These are phyloP conservation scores for Pavo muticus DNA, from an alignment of 2,113 vertebrate genomes.

Conservation along the genomic window DNA sequence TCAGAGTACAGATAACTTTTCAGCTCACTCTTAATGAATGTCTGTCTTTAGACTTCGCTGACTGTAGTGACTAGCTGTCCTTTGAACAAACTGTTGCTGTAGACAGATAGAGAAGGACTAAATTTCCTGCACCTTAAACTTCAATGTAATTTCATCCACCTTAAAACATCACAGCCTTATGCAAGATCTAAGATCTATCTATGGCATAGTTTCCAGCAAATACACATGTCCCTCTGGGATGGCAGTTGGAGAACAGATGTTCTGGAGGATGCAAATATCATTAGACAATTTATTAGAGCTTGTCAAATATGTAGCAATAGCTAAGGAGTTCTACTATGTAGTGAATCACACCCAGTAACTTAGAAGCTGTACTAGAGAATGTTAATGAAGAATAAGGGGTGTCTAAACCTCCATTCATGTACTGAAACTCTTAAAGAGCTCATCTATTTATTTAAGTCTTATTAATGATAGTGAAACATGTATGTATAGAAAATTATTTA, in stretches of 20 bases:
- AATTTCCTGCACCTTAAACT: not conserved
- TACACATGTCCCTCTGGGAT: rapidly evolving
- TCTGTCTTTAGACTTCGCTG: not conserved
- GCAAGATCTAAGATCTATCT: not conserved
- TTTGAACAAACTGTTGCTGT: not conserved
- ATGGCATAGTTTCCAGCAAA: not conserved
- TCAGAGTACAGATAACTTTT: not conserved
- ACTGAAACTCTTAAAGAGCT: not conserved
- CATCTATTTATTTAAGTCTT: not conserved
- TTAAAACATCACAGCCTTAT: not conserved
- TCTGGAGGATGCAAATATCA: not conserved
- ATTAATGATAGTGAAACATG: not conserved
- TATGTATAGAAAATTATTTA: not conserved
- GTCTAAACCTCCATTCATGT: not conserved
- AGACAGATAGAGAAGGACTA: not conserved
- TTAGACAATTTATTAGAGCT: not conserved
- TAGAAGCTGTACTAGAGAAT: not conserved
- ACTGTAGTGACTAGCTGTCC: not conserved
- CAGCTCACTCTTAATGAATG: not conserved
- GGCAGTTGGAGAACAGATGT: not conserved
- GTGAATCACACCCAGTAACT: not conserved
- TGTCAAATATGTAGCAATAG: not conserved
- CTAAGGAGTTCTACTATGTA: not conserved
- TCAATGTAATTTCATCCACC: not conserved
- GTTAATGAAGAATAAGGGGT: not conserved